These are phyloP conservation scores for Mamestra configurata DNA, from an alignment of 1,140 invertebrate species.

Conservation along the genomic window DNA sequence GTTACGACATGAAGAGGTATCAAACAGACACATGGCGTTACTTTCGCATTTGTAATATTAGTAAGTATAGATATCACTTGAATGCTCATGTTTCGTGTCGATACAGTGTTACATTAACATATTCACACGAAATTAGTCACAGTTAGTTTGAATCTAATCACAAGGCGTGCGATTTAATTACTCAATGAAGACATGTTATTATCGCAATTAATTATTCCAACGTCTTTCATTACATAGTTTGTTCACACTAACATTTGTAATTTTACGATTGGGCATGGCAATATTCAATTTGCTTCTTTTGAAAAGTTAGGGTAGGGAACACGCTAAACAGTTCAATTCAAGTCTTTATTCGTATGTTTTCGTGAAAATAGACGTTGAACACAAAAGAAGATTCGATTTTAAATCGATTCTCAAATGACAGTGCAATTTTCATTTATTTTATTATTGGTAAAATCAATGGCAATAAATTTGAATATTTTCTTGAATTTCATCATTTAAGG, in stretches of 20 bases:
- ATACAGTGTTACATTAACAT: background rate
- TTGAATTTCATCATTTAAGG: background rate
- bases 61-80: background rate
- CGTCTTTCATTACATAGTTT: conserved; percentile 1
- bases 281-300: too few relatives aligned
- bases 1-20: too few relatives aligned
- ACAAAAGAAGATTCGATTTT: conserved; percentile 9
- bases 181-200: background rate
- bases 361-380: background rate
- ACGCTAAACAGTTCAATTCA: too few relatives aligned
- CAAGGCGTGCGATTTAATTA: background rate
- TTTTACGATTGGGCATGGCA: background rate
- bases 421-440: too few relatives aligned
- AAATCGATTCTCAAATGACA: background rate
- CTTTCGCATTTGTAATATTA: too few relatives aligned
- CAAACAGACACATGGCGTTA: too few relatives aligned
- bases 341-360: background rate
- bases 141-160: conserved; percentile 12
- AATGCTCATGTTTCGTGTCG: background rate
- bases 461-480: too few relatives aligned
- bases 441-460: too few relatives aligned
- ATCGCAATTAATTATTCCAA: background rate
- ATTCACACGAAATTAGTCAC: conserved; percentile 2
- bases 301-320: too few relatives aligned
- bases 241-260: background rate